phyloP scores from a whole-genome alignment of 2,888 invertebrate species.

The Luffia ferchaultella region DNA sequence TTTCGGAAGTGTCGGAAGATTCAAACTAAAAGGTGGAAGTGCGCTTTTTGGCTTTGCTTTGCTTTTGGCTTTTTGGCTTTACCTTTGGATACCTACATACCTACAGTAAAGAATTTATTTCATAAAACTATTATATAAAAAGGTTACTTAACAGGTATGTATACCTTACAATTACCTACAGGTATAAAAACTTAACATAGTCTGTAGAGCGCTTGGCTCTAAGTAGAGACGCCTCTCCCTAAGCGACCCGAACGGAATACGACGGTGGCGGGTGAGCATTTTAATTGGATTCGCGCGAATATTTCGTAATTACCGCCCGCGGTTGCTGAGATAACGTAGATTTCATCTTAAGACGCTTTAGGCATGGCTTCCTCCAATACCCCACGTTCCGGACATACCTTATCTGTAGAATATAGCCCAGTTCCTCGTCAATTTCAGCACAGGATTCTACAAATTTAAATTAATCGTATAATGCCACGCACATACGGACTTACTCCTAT shows the following conservation, averaged over 20 bases:
- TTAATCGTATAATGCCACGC: neutral
- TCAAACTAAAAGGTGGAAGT: too few species aligned
- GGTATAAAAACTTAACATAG: too few species aligned
- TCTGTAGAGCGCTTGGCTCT: neutral
- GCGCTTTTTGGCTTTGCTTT: too few species aligned
- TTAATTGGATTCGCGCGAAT: slow-evolving; percentile 59
- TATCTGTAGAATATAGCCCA: neutral
- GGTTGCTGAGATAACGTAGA: slow-evolving; percentile 11
- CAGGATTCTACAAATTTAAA: neutral
- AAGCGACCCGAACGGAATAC: slow-evolving; percentile 38
- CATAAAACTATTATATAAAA: too few species aligned
- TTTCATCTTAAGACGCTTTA: slow-evolving; percentile 1
- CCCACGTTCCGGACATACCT: neutral
- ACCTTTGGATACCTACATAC: too few species aligned
- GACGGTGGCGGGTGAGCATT: slow-evolving; percentile 60
- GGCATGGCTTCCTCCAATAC: neutral
- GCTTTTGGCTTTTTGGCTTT: too few species aligned
- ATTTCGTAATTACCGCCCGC: slow-evolving; percentile 53
- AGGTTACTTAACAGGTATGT: too few species aligned
- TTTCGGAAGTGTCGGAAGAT: too few species aligned
- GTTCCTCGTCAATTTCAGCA: neutral
- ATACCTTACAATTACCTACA: too few species aligned
- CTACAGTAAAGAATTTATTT: too few species aligned
- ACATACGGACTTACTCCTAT: too few species aligned
- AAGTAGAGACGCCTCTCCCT: too few species aligned